These are phyloP conservation scores for Smithornis capensis DNA, from an alignment of 2,113 vertebrate genomes.

Conservation along the genomic window DNA sequence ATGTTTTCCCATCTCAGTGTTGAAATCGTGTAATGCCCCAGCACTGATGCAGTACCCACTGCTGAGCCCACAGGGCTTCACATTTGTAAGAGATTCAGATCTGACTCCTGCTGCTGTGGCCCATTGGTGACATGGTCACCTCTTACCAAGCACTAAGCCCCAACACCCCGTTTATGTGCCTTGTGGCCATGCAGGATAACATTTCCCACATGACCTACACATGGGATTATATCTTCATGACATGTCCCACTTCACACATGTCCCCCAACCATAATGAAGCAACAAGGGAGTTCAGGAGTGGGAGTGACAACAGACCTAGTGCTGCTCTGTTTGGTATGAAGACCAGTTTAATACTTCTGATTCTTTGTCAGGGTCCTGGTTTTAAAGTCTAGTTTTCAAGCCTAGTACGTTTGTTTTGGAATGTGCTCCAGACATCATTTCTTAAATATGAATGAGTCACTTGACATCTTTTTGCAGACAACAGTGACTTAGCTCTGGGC, in stretches of 20 bases:
- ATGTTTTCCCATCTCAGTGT: no score
- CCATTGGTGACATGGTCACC: accelerated
- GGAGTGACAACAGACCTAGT: not conserved
- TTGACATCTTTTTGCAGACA: not conserved
- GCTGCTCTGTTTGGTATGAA: not conserved
- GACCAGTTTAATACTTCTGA: not conserved
- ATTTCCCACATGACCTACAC: not conserved
- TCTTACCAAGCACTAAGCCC: no score
- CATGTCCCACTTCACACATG: not conserved
- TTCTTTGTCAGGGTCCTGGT: not conserved
- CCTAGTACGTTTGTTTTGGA: not conserved
- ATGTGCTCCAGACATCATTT: not conserved
- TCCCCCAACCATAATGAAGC: not conserved
- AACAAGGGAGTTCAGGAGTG: not conserved
- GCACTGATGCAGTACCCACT: not conserved
- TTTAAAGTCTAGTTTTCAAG: not conserved
- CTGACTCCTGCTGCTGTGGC: not conserved
- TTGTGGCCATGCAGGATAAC: not conserved
- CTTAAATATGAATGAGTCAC: not conserved
- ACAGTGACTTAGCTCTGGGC: not conserved
- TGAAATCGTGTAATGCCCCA: not conserved
- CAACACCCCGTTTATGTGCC: accelerated
- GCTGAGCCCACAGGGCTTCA: not conserved
- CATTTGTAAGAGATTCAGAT: not conserved
- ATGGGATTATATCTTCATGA: not conserved